These are phyloP conservation scores for Poecile atricapillus DNA, from an alignment of 2,113 vertebrate genomes.

Conservation along the genomic window DNA sequence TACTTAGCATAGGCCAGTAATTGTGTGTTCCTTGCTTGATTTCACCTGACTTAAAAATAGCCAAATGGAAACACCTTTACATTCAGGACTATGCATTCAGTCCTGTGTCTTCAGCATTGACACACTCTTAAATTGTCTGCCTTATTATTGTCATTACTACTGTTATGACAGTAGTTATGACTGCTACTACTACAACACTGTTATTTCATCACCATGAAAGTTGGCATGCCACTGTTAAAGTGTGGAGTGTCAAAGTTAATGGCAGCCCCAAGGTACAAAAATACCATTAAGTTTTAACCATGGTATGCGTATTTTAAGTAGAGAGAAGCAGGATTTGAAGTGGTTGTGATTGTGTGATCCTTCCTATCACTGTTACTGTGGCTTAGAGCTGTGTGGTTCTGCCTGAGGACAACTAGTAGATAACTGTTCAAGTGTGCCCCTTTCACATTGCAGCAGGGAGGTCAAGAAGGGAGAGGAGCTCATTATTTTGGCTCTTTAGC, in stretches of 20 bases:
- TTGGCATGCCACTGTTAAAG: background rate
- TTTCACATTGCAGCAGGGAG: background rate
- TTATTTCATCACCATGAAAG: background rate
- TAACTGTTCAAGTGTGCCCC: background rate
- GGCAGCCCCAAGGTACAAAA: background rate
- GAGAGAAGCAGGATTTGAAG: background rate
- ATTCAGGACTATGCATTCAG: background rate
- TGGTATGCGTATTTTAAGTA: background rate
- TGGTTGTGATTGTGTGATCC: background rate
- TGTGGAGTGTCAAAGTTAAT: background rate
- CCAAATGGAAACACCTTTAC: background rate
- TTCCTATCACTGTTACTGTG: background rate
- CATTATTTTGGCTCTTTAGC: background rate
- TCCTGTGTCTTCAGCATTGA: background rate
- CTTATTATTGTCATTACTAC: background rate
- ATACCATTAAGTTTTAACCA: background rate
- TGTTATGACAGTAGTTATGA: background rate
- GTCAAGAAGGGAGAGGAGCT: background rate
- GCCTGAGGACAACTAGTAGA: background rate
- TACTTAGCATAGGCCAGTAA: background rate
- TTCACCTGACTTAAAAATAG: background rate
- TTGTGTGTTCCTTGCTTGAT: background rate
- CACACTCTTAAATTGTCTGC: background rate
- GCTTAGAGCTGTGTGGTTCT: background rate
- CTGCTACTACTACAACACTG: background rate